Evolutionary conservation across 2,888 invertebrate species (phyloP).

Genomic region (Synanthedon vespiformis): DNA sequence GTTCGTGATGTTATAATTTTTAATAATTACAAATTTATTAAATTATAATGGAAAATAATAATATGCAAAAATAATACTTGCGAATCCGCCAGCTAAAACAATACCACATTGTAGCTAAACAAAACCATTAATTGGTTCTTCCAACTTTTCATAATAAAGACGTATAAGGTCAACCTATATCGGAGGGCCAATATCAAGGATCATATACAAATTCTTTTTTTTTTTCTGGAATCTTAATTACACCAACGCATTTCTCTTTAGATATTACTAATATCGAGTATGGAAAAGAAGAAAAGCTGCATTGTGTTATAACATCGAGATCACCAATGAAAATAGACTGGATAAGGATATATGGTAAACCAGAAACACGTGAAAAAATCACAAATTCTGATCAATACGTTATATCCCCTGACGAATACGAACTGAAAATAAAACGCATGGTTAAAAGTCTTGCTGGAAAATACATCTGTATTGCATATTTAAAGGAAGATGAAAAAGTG

Average conservation of each 20-base stretch:
- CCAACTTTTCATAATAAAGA: too few relatives aligned
- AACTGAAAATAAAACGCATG: background rate
- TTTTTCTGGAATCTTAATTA: too few relatives aligned
- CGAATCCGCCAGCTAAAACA: too few relatives aligned
- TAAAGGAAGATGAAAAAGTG: background rate
- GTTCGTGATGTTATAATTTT: too few relatives aligned
- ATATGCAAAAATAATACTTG: too few relatives aligned
- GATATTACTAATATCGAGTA: background rate
- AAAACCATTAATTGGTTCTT: too few relatives aligned
- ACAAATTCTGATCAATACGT: background rate
- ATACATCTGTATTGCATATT: background rate
- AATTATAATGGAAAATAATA: too few relatives aligned
- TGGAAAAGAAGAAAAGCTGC: background rate
- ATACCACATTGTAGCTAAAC: too few relatives aligned
- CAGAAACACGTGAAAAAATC: background rate
- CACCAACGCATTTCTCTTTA: background rate
- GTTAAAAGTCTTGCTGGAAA: background rate
- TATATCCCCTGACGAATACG: background rate
- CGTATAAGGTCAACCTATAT: too few relatives aligned
- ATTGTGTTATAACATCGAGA: background rate
- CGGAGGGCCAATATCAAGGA: too few relatives aligned
- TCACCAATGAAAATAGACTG: background rate
- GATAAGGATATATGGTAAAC: background rate
- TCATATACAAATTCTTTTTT: too few relatives aligned
- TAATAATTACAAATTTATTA: too few relatives aligned